phyloP scores from a whole-genome alignment of 2,113 vertebrate genomes.

The Mola mola region DNA sequence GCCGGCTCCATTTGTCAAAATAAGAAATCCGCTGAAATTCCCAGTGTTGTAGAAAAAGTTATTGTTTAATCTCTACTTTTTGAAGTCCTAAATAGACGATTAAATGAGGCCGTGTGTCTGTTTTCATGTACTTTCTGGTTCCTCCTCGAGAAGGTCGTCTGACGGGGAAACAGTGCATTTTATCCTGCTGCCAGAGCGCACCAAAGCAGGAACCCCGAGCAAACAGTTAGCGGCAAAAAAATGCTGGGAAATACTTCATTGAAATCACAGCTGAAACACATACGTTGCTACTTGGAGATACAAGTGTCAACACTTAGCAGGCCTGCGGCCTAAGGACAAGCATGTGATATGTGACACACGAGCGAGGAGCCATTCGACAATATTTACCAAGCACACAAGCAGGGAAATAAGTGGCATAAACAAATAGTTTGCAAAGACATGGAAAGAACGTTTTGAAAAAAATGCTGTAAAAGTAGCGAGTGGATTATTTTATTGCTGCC shows the following conservation, averaged over 20 bases:
- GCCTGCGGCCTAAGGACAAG: conserved; percentile 14
- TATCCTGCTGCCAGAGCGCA: no score
- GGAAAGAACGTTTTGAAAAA: neutral
- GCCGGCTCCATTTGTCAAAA: no score
- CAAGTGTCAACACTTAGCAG: conserved; percentile 26
- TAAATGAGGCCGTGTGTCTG: no score
- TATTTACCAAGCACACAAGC: conserved; percentile 60
- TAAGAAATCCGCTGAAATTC: no score
- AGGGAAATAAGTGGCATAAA: conserved; percentile 37
- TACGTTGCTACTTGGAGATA: neutral
- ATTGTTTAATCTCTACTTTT: no score
- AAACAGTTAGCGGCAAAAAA: conserved; percentile 1
- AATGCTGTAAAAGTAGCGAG: conserved; percentile 5
- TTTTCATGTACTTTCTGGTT: no score
- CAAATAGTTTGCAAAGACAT: conserved; percentile 37
- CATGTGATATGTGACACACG: conserved; percentile 50
- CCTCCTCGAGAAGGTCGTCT: no score
- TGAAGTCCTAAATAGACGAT: no score
- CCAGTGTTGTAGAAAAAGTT: no score
- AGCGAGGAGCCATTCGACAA: conserved; percentile 23
- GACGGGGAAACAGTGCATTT: no score
- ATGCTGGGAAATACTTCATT: conserved; percentile 15
- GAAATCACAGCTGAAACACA: conserved; percentile 11
- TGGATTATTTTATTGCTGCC: conserved; percentile 15
- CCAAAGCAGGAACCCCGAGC: no score